Evolutionary conservation across 2,113 vertebrate species (phyloP), one percentile per base, ranked within the genome.

Genomic region (Gambusia holbrooki): DNA sequence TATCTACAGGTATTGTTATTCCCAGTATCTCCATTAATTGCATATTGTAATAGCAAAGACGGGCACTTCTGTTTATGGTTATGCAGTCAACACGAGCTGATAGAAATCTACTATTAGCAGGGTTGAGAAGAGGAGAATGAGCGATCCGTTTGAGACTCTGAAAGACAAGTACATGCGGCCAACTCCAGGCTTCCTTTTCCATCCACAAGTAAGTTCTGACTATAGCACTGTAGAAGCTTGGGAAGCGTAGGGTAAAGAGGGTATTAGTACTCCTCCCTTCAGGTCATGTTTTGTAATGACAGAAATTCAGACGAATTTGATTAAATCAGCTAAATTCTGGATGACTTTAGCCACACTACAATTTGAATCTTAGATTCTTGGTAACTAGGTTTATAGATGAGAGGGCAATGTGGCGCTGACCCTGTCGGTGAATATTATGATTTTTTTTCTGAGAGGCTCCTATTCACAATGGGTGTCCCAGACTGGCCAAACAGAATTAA

Each of bases 121-220:
- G 97, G 98, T 99, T 97, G 98, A 99, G 94, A 99, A 99, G 94
- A 98, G 98, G 96, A 99, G 98, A 90, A 94, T 98, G 93, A 97
- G 94, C 73, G 98, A 99, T 90, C 98, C 98, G 88, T 97, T 99
- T 92, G 97, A 99, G 95, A 95, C 95, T 92, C 96, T 99, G 90
- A 99, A 99, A 93, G 97, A 99, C 91, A 99, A 99, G 90, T 99
- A 98, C 94, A 97, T 99, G 96, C 96, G 97, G 79, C 97, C 97
- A 60, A 93, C 96, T 72, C 97, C 98, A 0, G 97, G 97, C 83
- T 98, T 99, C 93, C 95, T 99, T 89, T 98, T 99, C 93, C 97
- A 99, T 90, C 98, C 98, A 90, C 98, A 99, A 97, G 98, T 99
- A 95, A 51, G 92, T 81, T 74, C 30, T 69, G 27, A 77, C 32